Evolutionary conservation across 1,140 invertebrate genomes (phyloP).

Genomic region (Papilio aristodemus): DNA sequence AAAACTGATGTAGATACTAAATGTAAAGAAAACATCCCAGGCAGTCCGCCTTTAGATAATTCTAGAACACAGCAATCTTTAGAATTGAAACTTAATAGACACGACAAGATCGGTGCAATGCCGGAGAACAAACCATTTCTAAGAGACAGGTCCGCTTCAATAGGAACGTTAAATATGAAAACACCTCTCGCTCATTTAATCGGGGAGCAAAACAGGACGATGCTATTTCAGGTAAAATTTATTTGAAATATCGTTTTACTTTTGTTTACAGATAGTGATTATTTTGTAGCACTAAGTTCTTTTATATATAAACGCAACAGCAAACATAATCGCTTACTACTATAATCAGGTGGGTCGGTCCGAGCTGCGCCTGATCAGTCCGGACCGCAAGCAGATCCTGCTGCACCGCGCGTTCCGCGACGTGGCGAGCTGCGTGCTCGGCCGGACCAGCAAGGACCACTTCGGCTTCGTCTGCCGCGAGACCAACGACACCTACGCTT

Average conservation of each 20-base stretch:
- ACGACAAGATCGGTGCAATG: constrained; percentile 45
- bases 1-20: constrained; percentile 3
- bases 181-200: constrained; percentile 75
- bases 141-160: constrained; percentile 81
- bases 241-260: neutral
- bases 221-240: constrained; percentile 90
- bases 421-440: constrained; percentile 93
- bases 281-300: too few species aligned
- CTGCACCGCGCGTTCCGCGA: constrained; percentile 93
- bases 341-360: constrained; percentile 87
- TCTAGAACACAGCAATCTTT: constrained; percentile 13
- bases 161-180: constrained; percentile 81
- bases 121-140: constrained; percentile 73
- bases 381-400: constrained; percentile 93
- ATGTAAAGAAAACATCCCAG: constrained; percentile 5
- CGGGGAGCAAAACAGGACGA: constrained; percentile 92
- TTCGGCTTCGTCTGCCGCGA: constrained; percentile 96
- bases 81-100: constrained; percentile 28
- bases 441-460: constrained; percentile 89
- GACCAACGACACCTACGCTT: constrained; percentile 85
- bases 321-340: too few species aligned
- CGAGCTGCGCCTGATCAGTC: constrained; percentile 94
- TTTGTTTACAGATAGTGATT: too few species aligned
- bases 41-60: neutral
- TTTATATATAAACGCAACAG: too few species aligned